Percentiles rank a stretch among this genome's conserved stretches.
Conservation (phyloP, 2,797 vertebrate genomes). For the Periophthalmus magnuspinnatus region DNA sequence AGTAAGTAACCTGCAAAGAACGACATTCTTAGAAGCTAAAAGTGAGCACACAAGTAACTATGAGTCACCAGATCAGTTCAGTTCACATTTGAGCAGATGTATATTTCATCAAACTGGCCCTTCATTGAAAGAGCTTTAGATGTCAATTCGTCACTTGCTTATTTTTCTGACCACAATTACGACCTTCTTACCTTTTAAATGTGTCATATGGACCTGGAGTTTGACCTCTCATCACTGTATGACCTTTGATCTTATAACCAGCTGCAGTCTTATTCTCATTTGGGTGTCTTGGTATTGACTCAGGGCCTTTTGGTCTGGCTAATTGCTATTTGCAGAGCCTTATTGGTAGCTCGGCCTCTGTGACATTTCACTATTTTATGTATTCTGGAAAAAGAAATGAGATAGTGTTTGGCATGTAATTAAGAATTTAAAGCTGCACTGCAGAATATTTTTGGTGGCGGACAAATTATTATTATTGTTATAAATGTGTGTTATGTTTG, state of each 20-base stretch:
- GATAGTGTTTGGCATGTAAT: constrained; percentile 70
- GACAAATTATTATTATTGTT: background rate
- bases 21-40: too few species aligned
- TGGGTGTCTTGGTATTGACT: constrained; percentile 65
- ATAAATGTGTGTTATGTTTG: constrained; percentile 30
- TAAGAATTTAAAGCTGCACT: constrained; percentile 70
- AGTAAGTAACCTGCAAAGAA: too few species aligned
- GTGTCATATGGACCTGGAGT: constrained; percentile 25
- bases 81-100: background rate
- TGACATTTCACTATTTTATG: constrained; percentile 64
- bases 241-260: constrained; percentile 61
- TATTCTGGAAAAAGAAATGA: constrained; percentile 63
- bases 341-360: constrained; percentile 70
- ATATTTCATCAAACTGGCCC: background rate
- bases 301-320: constrained; percentile 74
- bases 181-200: constrained; percentile 15
- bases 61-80: too few species aligned
- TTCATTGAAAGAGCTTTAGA: background rate
- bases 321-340: constrained; percentile 83
- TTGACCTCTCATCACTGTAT: constrained; percentile 48
- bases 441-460: background rate
- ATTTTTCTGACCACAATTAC: constrained; percentile 25
- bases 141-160: background rate
- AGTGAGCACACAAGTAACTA: too few species aligned
- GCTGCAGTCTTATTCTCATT: constrained; percentile 44